A percentile compares a stretch with the other conserved stretches of the same genome.
Evolutionary conservation across 1,140 invertebrate species (phyloP).

Genomic region (Papilio dardanus): DNA sequence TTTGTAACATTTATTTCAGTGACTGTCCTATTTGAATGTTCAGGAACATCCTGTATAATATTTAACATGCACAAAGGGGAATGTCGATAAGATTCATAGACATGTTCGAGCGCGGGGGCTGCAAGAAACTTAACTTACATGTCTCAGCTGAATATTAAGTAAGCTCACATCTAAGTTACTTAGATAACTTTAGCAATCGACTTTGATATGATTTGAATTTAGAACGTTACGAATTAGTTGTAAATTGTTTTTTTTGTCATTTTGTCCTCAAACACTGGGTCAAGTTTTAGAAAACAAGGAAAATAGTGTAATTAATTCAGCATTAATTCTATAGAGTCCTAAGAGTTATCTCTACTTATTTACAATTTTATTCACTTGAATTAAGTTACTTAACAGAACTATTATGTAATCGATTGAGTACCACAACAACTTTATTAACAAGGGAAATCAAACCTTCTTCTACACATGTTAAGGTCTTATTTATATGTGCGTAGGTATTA

Average conservation of each 20-base stretch:
- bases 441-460: neutral
- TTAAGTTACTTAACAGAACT: neutral
- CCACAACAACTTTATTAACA: neutral
- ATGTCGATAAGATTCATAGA: constrained; percentile 2
- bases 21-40: neutral
- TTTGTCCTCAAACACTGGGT: too few species aligned
- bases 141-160: constrained; percentile 12
- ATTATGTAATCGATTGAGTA: neutral
- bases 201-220: neutral
- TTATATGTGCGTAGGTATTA: neutral
- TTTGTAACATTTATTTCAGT: neutral
- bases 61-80: constrained; percentile 5
- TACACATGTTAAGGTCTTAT: neutral
- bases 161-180: neutral
- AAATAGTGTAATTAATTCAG: neutral
- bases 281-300: too few species aligned
- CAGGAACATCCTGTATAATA: neutral
- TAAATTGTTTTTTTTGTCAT: too few species aligned
- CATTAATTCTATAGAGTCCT: neutral
- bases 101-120: neutral
- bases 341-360: neutral
- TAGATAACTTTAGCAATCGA: neutral
- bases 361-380: neutral
- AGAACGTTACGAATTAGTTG: neutral
- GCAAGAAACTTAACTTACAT: constrained; percentile 15